Percentiles rank a stretch among this genome's conserved stretches.
phyloP scores from a whole-genome alignment of 2,888 invertebrate genomes.

The Sminthurides aquaticus region DNA sequence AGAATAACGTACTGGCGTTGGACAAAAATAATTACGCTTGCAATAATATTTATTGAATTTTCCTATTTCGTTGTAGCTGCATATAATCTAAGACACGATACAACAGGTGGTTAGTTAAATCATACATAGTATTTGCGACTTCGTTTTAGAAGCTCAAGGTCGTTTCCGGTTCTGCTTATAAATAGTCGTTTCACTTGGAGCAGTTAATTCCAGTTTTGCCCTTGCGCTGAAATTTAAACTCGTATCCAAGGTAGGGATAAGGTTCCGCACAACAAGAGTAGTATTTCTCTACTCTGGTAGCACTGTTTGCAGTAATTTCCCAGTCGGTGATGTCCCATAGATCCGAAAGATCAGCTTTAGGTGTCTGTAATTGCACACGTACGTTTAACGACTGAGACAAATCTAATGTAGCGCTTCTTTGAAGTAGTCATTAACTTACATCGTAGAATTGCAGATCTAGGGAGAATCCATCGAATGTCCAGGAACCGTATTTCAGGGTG shows the following conservation, averaged over 20 bases:
- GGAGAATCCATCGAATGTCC: constrained; percentile 32
- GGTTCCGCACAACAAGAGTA: constrained; percentile 36
- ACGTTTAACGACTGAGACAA: background rate
- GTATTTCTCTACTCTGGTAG: constrained; percentile 23
- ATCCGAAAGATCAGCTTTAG: constrained; percentile 13
- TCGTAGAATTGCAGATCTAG: constrained; percentile 29
- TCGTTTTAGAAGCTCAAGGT: too few relatives aligned
- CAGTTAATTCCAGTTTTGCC: constrained; percentile 5
- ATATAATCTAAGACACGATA: too few relatives aligned
- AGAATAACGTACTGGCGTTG: too few relatives aligned
- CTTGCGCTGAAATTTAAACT: constrained; percentile 8
- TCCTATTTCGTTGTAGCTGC: too few relatives aligned
- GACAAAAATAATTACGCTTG: too few relatives aligned
- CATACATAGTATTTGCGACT: too few relatives aligned
- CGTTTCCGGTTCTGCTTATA: background rate
- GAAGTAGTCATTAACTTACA: constrained; percentile 16
- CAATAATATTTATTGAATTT: too few relatives aligned
- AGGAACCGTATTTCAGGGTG: constrained; percentile 31
- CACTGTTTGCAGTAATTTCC: constrained; percentile 16
- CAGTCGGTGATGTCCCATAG: constrained; percentile 20
- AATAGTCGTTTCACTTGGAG: background rate
- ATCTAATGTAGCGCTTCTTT: too few relatives aligned
- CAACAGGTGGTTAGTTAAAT: background rate
- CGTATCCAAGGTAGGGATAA: constrained; percentile 13
- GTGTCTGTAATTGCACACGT: constrained; percentile 15